A percentile compares a stretch with the other conserved stretches of the same genome.
phyloP scores from a whole-genome alignment of 2,797 vertebrate species.

The Pseudomugil gertrudae region DNA sequence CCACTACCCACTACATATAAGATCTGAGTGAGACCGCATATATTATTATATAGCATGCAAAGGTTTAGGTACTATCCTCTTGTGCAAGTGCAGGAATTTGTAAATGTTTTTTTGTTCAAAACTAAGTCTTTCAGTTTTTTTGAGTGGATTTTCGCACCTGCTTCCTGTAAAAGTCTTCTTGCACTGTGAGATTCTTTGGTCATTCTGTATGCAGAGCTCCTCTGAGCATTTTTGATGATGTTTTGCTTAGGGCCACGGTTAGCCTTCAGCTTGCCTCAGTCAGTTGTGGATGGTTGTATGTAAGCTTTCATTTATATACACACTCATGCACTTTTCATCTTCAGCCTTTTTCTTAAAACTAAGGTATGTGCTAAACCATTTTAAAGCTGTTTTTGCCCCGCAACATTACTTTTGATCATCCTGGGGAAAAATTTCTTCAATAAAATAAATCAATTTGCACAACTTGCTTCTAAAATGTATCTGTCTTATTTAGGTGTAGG shows the following conservation, averaged over 20 bases:
- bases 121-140: not conserved
- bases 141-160: conserved; percentile 8
- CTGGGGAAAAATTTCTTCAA: too few relatives aligned
- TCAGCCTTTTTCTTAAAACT: not conserved
- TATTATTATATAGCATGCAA: conserved; percentile 5
- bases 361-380: not conserved
- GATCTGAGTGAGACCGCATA: conserved; percentile 30
- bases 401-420: not conserved
- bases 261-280: not conserved
- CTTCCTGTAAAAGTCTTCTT: conserved; percentile 2
- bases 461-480: not conserved
- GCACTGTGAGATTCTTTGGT: conserved; percentile 2
- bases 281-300: not conserved
- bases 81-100: too few relatives aligned
- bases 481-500: not conserved
- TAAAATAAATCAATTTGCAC: not conserved
- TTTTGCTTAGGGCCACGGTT: not conserved
- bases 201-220: not conserved
- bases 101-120: not conserved
- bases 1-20: too few relatives aligned
- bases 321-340: not conserved
- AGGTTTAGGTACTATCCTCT: not conserved
- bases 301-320: not conserved
- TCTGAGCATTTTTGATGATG: conserved; percentile 1
- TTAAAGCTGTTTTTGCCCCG: not conserved